phyloP scores from a whole-genome alignment of 2,797 vertebrate species.

The Etheostoma nigrum region DNA sequence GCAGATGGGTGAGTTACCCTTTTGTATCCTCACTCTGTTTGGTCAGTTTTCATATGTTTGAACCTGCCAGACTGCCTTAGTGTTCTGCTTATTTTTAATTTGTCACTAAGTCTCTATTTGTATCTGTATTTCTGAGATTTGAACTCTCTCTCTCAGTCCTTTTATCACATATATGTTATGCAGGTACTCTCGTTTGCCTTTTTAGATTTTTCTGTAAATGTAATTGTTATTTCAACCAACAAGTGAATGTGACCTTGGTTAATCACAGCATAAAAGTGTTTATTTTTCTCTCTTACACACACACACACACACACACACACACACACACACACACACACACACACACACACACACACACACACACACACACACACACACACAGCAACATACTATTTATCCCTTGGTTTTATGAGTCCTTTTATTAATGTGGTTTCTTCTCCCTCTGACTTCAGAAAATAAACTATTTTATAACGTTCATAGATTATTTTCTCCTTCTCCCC shows the following conservation, averaged over 20 bases:
- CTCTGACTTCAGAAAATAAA: not conserved
- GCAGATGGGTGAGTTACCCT: conserved; percentile 92
- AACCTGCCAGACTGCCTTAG: not conserved
- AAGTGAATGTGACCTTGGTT: not conserved
- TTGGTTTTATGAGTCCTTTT: conserved; percentile 15
- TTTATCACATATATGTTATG: not conserved
- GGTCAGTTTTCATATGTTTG: not conserved
- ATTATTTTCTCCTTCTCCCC: not conserved
- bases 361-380: not conserved
- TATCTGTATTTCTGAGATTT: no score
- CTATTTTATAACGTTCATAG: not conserved
- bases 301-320: not conserved
- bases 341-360: not conserved
- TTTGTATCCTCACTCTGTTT: not conserved
- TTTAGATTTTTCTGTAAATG: not conserved
- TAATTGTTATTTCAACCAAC: no score
- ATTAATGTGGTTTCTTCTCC: conserved; percentile 2
- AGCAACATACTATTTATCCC: not conserved
- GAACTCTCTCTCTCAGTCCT: not conserved
- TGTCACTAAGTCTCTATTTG: not conserved
- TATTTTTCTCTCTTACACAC: not conserved
- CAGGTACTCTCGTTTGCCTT: not conserved
- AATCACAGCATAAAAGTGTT: not conserved
- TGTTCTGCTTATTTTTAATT: not conserved
- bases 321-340: not conserved